Conservation (phyloP, 2,113 vertebrate genomes). For the Sitta europaea region DNA sequence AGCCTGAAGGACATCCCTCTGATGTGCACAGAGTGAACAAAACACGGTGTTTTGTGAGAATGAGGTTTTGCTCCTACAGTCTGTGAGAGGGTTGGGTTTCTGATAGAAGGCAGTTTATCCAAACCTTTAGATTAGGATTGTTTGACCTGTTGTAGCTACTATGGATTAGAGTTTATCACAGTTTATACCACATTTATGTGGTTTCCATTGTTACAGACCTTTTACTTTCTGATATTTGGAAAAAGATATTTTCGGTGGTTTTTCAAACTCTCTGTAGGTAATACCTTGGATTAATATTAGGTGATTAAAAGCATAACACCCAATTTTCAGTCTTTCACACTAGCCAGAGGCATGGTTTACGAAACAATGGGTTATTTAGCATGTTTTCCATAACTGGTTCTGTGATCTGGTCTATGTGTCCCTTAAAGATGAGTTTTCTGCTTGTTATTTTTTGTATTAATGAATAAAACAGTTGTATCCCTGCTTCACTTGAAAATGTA, state of each 20-base stretch:
- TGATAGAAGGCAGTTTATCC: background rate
- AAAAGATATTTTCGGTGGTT: background rate
- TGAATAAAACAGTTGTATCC: background rate
- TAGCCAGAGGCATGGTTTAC: background rate
- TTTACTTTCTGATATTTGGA: background rate
- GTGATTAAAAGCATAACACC: background rate
- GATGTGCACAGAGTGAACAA: background rate
- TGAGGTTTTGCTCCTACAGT: background rate
- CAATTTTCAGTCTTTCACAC: background rate
- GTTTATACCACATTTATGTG: background rate
- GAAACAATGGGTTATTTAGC: background rate
- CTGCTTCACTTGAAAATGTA: background rate
- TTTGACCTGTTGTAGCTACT: background rate
- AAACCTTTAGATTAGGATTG: background rate
- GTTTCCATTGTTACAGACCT: rapidly evolving
- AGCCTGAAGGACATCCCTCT: background rate
- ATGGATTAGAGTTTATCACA: background rate
- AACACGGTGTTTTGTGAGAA: background rate
- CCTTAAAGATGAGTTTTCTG: background rate
- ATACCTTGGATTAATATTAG: background rate
- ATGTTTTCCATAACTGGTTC: background rate
- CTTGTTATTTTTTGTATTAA: background rate
- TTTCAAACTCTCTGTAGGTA: background rate
- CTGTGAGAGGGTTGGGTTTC: background rate
- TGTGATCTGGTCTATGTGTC: background rate